Base-by-base conservation (phyloP, 2,797 vertebrate genomes). In the Poliocrania exsul region DNA sequence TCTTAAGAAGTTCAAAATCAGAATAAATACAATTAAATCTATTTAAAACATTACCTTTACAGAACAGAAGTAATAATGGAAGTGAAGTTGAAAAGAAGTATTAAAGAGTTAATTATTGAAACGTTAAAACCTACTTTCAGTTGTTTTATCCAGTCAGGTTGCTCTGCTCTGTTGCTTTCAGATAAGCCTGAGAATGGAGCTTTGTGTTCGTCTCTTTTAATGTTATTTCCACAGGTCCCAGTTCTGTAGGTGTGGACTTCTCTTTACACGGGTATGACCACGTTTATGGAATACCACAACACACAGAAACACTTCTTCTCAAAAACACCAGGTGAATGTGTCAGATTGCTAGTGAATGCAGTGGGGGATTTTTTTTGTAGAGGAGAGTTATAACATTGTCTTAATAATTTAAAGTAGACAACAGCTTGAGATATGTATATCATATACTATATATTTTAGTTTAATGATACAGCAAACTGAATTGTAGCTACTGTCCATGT, bases 241-340 rank as follows among this genome's bases (percentile, higher is more conserved):
- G 97, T 75, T 99, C 99, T 92, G 74, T 99, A 44, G 99, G 99
- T 23, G 90, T 98, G 69, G 99, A 99, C 97, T 96, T 99, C 91
- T 97, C 98, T 73, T 98, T 99, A 46, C 98, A 99, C 79, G 99
- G 98, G 17, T 99, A 98, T 97, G 98, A 98, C 18, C 98, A 99
- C 51, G 96, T 98, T 46, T 99, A 98, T 71, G 99, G 99, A 28
- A 97, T 99, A 62, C 99, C 99, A 23, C 98, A 99, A 92, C 99
- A 99, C 84, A 94, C 99, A 35, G 99, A 99, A 96, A 93, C 96
- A 77, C 98, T 99, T 73, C 98, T 96, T 91, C 98, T 99, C 87
- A 98, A 98, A 97, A 98, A 99, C 96, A 99, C 99, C 53, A 98
- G 98, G 99, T 99, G 95, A 96, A 94, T 9, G 50, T 78, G 81